These are phyloP conservation scores for Colostygia pectinataria DNA, from an alignment of 2,888 invertebrate species.

Conservation along the genomic window DNA sequence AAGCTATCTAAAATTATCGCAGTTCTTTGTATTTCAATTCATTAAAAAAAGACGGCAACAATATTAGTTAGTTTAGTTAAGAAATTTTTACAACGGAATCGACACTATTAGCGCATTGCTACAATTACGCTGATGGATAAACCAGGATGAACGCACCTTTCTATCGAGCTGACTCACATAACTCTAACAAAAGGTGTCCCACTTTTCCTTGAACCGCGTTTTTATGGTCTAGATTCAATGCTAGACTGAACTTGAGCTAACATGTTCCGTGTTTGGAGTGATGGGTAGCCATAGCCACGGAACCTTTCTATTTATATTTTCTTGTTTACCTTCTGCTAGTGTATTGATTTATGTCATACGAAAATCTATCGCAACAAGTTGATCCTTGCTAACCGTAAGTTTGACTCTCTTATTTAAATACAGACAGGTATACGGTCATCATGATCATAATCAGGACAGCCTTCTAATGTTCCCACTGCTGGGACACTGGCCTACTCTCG, in stretches of 20 bases:
- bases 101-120: too few relatives aligned
- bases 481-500: too few relatives aligned
- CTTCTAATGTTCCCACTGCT: too few relatives aligned
- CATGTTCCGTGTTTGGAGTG: slow-evolving; percentile 21
- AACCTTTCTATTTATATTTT: slow-evolving; percentile 11
- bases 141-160: slow-evolving; percentile 35
- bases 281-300: neutral
- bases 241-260: slow-evolving; percentile 39
- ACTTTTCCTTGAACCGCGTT: slow-evolving; percentile 46
- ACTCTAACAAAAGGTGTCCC: slow-evolving; percentile 51
- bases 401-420: too few relatives aligned
- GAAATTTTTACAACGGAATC: too few relatives aligned
- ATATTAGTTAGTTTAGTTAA: too few relatives aligned
- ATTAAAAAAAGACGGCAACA: too few relatives aligned
- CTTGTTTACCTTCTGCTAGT: neutral
- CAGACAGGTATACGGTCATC: too few relatives aligned
- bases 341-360: neutral
- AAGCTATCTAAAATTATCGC: too few relatives aligned
- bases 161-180: slow-evolving; percentile 45
- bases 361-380: slow-evolving; percentile 4
- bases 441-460: too few relatives aligned
- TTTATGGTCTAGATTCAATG: slow-evolving; percentile 55
- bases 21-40: too few relatives aligned
- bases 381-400: too few relatives aligned
- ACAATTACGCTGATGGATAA: neutral